Evolutionary conservation across 2,888 invertebrate species (phyloP).

Genomic region (Eristalinus sepulchralis): DNA sequence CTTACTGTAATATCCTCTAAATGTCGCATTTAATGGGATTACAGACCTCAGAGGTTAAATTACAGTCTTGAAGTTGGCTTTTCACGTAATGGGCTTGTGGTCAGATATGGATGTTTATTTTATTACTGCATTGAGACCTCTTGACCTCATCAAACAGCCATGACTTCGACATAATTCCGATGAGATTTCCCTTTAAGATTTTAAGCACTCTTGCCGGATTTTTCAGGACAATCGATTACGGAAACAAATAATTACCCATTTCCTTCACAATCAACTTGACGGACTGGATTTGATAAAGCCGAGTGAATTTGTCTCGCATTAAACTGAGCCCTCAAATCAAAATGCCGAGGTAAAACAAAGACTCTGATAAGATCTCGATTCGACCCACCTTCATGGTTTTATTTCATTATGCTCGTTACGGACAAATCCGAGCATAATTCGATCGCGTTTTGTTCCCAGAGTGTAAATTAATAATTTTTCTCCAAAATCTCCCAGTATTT

Average conservation of each 20-base stretch:
- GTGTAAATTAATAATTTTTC: background rate
- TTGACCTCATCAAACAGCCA: background rate
- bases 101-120: background rate
- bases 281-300: background rate
- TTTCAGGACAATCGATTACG: background rate
- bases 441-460: conserved; percentile 24
- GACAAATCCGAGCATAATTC: conserved; percentile 36
- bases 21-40: background rate
- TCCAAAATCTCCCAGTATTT: conserved; percentile 3
- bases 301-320: background rate
- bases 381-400: conserved; percentile 31
- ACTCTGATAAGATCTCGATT: conserved; percentile 30
- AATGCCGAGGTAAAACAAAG: conserved; percentile 26
- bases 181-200: background rate
- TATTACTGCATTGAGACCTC: background rate
- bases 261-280: background rate
- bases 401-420: conserved; percentile 40
- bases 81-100: background rate
- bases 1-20: background rate
- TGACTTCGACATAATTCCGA: background rate
- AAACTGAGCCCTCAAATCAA: background rate
- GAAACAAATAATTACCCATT: background rate
- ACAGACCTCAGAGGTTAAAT: background rate
- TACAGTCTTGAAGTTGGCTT: background rate
- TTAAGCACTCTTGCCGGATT: too few relatives aligned